These are phyloP conservation scores for Piprites chloris DNA, from an alignment of 2,113 vertebrate genomes.

Conservation along the genomic window DNA sequence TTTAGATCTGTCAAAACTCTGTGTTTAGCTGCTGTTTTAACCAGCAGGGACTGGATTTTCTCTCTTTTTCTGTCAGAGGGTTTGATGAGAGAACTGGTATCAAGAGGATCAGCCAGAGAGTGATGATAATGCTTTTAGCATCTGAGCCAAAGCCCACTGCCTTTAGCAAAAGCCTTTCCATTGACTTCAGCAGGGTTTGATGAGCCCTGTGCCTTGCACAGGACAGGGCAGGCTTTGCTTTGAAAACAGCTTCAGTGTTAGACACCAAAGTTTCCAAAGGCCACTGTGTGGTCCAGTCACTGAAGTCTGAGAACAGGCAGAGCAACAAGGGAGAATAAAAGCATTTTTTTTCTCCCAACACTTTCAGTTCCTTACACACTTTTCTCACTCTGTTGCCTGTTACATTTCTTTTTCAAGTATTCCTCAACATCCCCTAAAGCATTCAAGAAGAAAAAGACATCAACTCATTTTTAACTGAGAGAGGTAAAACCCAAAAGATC, in stretches of 20 bases:
- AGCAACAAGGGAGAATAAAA: neutral
- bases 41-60: conserved; percentile 46
- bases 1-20: conserved; percentile 24
- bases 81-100: conserved; percentile 42
- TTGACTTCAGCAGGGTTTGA: neutral
- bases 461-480: neutral
- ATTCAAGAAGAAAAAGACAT: neutral
- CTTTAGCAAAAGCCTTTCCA: neutral
- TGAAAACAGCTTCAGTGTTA: neutral
- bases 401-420: neutral
- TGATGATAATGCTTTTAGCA: conserved; percentile 38
- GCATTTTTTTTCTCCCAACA: neutral
- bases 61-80: conserved; percentile 22
- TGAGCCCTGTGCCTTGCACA: neutral
- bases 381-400: neutral
- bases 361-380: neutral
- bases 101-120: conserved; percentile 33
- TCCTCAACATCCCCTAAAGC: neutral
- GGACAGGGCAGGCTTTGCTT: neutral
- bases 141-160: conserved; percentile 28
- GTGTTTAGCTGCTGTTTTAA: conserved; percentile 7
- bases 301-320: neutral
- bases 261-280: neutral
- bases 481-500: neutral
- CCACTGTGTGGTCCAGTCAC: neutral